Conservation (phyloP, 2,113 vertebrate species). For the Orthonyx spaldingii region DNA sequence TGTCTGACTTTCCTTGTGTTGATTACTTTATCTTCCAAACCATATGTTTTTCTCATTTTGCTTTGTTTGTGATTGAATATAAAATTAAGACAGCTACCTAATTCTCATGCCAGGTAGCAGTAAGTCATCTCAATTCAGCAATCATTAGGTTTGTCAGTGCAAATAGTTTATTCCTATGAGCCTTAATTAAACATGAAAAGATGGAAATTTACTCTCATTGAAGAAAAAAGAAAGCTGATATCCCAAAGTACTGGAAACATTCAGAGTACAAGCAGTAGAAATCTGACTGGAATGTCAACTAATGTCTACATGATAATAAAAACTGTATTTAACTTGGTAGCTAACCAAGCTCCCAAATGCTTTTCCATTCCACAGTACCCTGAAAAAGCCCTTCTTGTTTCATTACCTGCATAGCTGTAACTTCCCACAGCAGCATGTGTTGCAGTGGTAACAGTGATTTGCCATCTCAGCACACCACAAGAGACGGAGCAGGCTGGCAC, state of each 20-base stretch:
- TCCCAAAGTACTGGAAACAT: not conserved
- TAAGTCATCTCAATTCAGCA: slow-evolving; percentile 9
- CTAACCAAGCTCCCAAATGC: not conserved
- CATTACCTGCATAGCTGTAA: not conserved
- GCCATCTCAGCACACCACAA: not conserved
- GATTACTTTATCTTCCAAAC: not conserved
- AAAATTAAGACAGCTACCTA: slow-evolving; percentile 16
- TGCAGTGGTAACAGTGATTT: not conserved
- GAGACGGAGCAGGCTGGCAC: not conserved
- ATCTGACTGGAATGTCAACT: slow-evolving; percentile 27
- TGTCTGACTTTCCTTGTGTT: not conserved
- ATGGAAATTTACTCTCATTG: slow-evolving; percentile 35
- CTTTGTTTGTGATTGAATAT: slow-evolving; percentile 11
- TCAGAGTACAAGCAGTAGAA: slow-evolving; percentile 29
- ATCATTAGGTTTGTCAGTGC: slow-evolving; percentile 23
- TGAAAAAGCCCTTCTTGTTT: not conserved
- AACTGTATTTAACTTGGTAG: not conserved
- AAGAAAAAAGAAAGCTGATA: slow-evolving; percentile 31
- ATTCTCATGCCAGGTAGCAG: not conserved
- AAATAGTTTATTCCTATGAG: slow-evolving; percentile 41
- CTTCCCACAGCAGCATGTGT: not conserved
- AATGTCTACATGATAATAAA: not conserved
- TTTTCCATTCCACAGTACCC: not conserved
- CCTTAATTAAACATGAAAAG: slow-evolving; percentile 43
- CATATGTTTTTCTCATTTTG: not conserved